phyloP scores from a whole-genome alignment of 1,140 invertebrate genomes.

The Drosophila kikkawai region DNA sequence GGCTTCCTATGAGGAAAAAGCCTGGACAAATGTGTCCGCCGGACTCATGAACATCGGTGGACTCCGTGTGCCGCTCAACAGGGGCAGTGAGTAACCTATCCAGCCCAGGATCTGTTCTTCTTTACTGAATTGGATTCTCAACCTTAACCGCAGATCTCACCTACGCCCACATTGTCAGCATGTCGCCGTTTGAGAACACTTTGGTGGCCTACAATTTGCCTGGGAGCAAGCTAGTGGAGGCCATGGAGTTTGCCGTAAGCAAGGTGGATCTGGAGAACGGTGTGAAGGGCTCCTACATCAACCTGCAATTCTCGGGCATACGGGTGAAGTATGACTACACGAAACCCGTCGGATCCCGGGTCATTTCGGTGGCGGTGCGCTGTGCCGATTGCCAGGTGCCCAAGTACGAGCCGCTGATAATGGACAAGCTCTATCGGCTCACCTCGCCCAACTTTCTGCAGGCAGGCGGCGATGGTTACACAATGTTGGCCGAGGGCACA shows the following conservation, averaged over 20 bases:
- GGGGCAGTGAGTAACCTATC: slow-evolving; percentile 84
- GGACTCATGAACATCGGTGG: slow-evolving; percentile 90
- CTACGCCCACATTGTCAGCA: slow-evolving; percentile 88
- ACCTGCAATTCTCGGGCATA: slow-evolving; percentile 88
- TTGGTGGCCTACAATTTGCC: slow-evolving; percentile 88
- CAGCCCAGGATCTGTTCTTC: too few relatives aligned
- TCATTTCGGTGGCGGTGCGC: slow-evolving; percentile 86
- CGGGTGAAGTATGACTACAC: slow-evolving; percentile 86
- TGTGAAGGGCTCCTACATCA: slow-evolving; percentile 86
- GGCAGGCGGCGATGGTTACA: slow-evolving; percentile 89
- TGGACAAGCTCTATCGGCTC: slow-evolving; percentile 87
- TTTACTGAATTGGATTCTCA: neutral
- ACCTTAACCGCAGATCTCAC: slow-evolving; percentile 86
- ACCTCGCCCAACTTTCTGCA: slow-evolving; percentile 88
- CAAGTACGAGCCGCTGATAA: slow-evolving; percentile 86
- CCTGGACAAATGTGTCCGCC: slow-evolving; percentile 90
- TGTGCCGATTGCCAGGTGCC: slow-evolving; percentile 89
- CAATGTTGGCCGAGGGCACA: slow-evolving; percentile 76
- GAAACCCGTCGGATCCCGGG: slow-evolving; percentile 86
- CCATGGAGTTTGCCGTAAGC: slow-evolving; percentile 87
- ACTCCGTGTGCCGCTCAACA: slow-evolving; percentile 87
- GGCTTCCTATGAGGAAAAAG: slow-evolving; percentile 49
- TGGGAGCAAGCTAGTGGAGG: slow-evolving; percentile 87
- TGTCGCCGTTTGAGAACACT: slow-evolving; percentile 90
- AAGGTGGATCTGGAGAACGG: slow-evolving; percentile 69